These are phyloP conservation scores for Chrysolina haemoptera DNA, from an alignment of 2,888 invertebrate species.

Conservation along the genomic window DNA sequence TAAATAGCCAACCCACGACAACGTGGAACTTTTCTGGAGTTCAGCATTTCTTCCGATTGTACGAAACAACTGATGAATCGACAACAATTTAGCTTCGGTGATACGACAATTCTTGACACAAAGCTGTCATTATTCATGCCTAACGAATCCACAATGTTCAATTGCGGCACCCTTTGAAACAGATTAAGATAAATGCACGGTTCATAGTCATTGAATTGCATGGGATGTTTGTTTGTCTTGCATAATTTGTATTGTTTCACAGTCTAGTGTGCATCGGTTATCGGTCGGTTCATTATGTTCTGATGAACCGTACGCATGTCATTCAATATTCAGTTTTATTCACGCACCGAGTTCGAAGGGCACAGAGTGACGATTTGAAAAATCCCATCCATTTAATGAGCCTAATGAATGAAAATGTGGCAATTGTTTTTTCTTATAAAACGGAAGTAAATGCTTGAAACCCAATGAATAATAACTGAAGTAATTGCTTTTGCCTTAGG, in stretches of 20 bases:
- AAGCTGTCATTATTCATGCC: constrained; percentile 55
- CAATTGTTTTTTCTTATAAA: no score
- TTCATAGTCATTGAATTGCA: constrained; percentile 32
- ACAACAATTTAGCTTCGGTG: constrained; percentile 1
- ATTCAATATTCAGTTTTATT: no score
- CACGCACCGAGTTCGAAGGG: no score
- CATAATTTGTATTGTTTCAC: constrained; percentile 22
- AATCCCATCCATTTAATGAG: no score
- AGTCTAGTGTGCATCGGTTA: constrained; percentile 9
- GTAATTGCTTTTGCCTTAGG: no score
- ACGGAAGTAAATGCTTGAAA: no score
- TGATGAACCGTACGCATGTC: not conserved
- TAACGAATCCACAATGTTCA: constrained; percentile 58
- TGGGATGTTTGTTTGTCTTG: constrained; percentile 28
- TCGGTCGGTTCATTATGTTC: not conserved
- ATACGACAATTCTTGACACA: constrained; percentile 15
- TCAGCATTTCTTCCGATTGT: constrained; percentile 15
- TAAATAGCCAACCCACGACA: not conserved
- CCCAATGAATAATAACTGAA: no score
- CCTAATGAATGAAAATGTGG: no score
- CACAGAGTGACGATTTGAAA: no score
- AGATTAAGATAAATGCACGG: constrained; percentile 47
- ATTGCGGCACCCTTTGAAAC: constrained; percentile 55
- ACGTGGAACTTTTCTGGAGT: not conserved
- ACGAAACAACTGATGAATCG: constrained; percentile 17